Base-by-base conservation (phyloP, 2,888 invertebrate species). In the Iselma pallidipennis region DNA sequence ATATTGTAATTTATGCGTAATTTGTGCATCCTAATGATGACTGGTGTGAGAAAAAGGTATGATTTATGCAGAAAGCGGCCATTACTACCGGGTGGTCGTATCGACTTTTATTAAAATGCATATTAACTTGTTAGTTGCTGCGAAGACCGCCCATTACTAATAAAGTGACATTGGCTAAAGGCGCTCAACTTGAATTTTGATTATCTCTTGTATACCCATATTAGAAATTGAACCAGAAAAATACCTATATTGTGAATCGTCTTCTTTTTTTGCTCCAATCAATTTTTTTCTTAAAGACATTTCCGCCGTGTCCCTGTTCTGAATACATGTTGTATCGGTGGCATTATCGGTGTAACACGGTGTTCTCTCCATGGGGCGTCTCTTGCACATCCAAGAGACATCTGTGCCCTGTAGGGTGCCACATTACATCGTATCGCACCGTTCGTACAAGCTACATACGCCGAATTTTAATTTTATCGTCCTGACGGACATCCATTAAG, bases 61-160 rank as follows among this genome's bases (percentile, higher is more conserved):
- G 80, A 80, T 80, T 80, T 80, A 81, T 79, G 78, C 79, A 74
- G 76, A 78, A 78, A 74, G 72, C 73, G 74, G 73, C 74, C 77
- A 76, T 80, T 80, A 79, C 77, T 80, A 78, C 80, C 80, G 80
- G 81, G 81, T 81, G 81, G 81, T 80, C 81, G 78, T 70, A 76
- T 78, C 76, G 73, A 75, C 75, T 75, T 72, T 71, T 77, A 82
- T 81, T 81, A 81, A 81, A 81, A 81, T 81, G 80, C 80, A 81
- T 81, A 81, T 80, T 80, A 81, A 81, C 78, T 81, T 78, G 81
- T 81, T 80, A 79, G 77, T 71, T 74, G 74, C 73, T 76, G 73
- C 72, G 66, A 71, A 76, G 75, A 75, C 76, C 78, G 78, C 78
- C 78, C 81, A 79, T 80, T 78, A 81, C 78, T 79, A 79, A 80